Conservation (phyloP, 2,113 vertebrate species). For the Ia io region DNA sequence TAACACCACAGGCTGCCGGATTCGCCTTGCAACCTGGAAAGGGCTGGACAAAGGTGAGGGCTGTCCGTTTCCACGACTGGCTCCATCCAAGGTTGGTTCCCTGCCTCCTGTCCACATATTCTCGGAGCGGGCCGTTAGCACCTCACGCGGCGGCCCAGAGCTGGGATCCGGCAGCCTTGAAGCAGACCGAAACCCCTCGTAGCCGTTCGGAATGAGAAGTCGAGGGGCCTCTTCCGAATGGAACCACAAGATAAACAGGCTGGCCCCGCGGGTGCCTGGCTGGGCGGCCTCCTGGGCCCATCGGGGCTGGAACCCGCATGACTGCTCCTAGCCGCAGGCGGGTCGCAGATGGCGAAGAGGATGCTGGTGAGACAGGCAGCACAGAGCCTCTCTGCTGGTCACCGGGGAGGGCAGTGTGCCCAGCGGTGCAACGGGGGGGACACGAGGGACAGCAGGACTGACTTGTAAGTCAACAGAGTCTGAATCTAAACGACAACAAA, state of each 20-base stretch:
- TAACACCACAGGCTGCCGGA: rapidly evolving
- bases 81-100: not conserved
- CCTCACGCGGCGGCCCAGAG: not conserved
- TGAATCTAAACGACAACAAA: not conserved
- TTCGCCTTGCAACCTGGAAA: not conserved
- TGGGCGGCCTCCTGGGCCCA: not conserved
- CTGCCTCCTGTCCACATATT: not conserved
- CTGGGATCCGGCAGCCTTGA: not conserved
- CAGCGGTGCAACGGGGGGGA: rapidly evolving
- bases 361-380: not conserved
- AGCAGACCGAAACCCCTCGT: not conserved
- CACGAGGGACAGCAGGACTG: not conserved
- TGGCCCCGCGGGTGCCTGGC: too few relatives aligned
- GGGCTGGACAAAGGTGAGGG: not conserved
- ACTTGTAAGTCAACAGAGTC: not conserved
- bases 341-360: not conserved
- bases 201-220: not conserved
- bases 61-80: not conserved
- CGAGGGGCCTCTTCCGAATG: not conserved
- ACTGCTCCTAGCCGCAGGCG: not conserved
- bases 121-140: not conserved
- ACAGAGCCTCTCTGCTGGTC: not conserved
- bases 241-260: not conserved
- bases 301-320: rapidly evolving
- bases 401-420: too few relatives aligned